Percentiles rank a stretch among this genome's conserved stretches.
Evolutionary conservation across 1,140 invertebrate species (phyloP).

Genomic region (Microplitis mediator): DNA sequence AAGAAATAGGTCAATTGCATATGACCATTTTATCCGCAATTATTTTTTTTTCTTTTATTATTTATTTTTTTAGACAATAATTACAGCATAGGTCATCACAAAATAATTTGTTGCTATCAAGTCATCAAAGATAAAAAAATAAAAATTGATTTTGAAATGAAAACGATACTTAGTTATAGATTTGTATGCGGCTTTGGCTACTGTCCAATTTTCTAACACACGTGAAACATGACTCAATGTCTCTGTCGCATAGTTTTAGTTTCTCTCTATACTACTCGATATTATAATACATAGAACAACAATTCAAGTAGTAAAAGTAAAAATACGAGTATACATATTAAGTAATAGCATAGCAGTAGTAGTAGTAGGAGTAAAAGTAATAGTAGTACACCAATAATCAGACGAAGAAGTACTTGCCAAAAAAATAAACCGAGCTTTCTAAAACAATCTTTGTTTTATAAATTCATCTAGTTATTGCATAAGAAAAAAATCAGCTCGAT

Average conservation of each 20-base stretch:
- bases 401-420: background rate
- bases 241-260: background rate
- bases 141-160: background rate
- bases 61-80: too few species aligned
- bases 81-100: too few species aligned
- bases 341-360: background rate
- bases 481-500: too few species aligned
- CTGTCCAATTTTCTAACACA: slow-evolving; percentile 8
- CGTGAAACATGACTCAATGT: background rate
- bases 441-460: background rate
- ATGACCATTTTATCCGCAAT: too few species aligned
- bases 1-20: too few species aligned
- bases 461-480: background rate
- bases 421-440: background rate
- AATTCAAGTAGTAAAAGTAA: background rate
- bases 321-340: background rate
- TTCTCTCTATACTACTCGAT: background rate
- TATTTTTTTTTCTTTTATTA: too few species aligned
- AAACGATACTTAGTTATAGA: slow-evolving; percentile 21
- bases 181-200: slow-evolving; percentile 27
- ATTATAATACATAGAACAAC: background rate
- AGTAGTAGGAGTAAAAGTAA: background rate
- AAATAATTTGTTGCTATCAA: too few species aligned
- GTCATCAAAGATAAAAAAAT: too few species aligned
- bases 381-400: background rate